Conservation (phyloP, 2,113 vertebrate species). For the Pelecanoides urinatrix region DNA sequence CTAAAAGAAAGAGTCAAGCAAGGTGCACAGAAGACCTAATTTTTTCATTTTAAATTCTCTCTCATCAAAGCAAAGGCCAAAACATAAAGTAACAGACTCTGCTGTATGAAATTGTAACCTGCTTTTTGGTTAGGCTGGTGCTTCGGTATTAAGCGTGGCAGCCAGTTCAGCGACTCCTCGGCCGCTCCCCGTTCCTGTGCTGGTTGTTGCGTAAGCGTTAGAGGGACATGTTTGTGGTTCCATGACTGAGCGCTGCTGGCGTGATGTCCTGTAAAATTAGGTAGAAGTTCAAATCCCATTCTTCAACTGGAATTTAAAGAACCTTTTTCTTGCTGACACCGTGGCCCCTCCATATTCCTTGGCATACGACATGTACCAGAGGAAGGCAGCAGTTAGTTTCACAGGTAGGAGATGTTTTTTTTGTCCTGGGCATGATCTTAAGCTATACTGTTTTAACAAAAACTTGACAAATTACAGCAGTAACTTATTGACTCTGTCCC, state of each 20-base stretch:
- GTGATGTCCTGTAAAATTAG: not conserved
- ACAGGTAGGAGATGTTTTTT: not conserved
- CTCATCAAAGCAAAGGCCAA: not conserved
- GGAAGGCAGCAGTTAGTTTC: not conserved
- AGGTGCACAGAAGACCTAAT: not conserved
- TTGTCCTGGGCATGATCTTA: not conserved
- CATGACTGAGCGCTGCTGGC: accelerated
- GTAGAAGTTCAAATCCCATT: not conserved
- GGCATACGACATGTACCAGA: accelerated
- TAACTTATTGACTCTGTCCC: not conserved
- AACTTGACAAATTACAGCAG: not conserved
- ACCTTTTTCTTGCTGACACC: not conserved
- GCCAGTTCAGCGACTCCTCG: accelerated
- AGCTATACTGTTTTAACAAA: not conserved
- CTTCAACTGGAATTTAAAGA: not conserved
- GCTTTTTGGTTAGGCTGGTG: too few species aligned
- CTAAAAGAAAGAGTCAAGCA: not conserved
- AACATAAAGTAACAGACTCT: not conserved
- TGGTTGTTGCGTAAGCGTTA: accelerated
- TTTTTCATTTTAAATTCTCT: not conserved
- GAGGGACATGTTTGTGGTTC: accelerated
- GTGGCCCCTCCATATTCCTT: accelerated
- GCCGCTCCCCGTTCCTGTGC: not conserved
- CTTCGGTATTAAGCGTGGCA: not conserved
- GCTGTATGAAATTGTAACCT: not conserved